These are phyloP conservation scores for Lepus americanus DNA, from an alignment of 2,113 vertebrate species.

Conservation along the genomic window DNA sequence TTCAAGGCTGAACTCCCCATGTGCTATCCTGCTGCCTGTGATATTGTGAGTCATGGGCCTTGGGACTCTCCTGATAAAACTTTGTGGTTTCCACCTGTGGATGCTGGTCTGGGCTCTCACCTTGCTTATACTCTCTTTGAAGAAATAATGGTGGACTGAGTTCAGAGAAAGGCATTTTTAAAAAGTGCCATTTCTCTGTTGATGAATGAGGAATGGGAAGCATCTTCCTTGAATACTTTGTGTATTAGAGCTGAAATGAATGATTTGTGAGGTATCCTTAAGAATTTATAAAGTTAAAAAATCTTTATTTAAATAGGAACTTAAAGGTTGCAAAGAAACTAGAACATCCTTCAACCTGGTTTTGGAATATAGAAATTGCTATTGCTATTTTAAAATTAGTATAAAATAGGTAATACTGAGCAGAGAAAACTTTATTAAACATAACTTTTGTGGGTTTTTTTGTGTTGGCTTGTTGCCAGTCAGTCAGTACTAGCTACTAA, in stretches of 20 bases:
- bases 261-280: not conserved
- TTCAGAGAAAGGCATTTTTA: not conserved
- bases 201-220: not conserved
- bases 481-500: constrained; percentile 21
- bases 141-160: not conserved
- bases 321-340: constrained; percentile 61
- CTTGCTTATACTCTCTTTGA: not conserved
- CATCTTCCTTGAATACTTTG: not conserved
- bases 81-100: not conserved
- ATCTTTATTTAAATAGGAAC: constrained; percentile 11
- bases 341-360: constrained; percentile 70
- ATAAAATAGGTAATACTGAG: constrained; percentile 69
- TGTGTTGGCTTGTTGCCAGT: not conserved
- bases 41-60: not conserved
- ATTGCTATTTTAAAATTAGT: constrained; percentile 67
- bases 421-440: constrained; percentile 53
- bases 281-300: not conserved
- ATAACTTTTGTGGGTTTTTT: not conserved
- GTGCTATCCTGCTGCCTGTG: not conserved
- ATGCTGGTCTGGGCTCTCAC: not conserved
- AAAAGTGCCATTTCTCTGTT: not conserved
- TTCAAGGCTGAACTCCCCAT: not conserved
- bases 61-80: not conserved
- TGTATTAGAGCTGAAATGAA: constrained; percentile 19
- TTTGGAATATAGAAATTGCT: constrained; percentile 63